A percentile compares a stretch with the other conserved stretches of the same genome.
Conservation (phyloP, 2,888 invertebrate species). For the Abrostola tripartita region DNA sequence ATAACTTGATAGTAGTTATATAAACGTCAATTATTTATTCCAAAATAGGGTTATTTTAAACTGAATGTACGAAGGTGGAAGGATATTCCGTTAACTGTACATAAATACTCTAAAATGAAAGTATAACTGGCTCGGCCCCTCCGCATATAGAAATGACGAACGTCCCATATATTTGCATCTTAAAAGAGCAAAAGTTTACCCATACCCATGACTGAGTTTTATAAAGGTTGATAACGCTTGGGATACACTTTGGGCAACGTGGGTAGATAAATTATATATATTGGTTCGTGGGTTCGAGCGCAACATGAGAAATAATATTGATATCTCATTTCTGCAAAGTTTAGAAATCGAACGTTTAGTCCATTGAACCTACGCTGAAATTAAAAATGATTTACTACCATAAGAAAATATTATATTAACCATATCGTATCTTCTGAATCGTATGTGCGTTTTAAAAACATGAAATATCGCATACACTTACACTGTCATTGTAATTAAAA, state of each 20-base stretch:
- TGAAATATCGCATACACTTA: background rate
- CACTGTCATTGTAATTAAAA: background rate
- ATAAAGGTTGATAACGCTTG: conserved; percentile 42
- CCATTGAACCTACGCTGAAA: too few species aligned
- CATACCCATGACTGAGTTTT: conserved; percentile 48
- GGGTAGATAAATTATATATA: background rate
- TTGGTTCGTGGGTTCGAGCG: too few species aligned
- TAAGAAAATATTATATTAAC: too few species aligned
- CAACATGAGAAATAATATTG: too few species aligned
- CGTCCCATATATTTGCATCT: conserved; percentile 56
- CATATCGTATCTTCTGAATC: too few species aligned
- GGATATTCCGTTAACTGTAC: conserved; percentile 6
- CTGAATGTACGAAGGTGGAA: background rate
- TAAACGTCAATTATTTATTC: background rate
- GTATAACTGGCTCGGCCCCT: conserved; percentile 24
- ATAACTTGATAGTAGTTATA: background rate
- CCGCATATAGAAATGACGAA: conserved; percentile 45
- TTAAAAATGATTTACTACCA: too few species aligned
- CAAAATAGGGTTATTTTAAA: background rate
- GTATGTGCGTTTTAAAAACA: too few species aligned
- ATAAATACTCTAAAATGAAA: conserved; percentile 18
- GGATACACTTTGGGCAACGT: conserved; percentile 13
- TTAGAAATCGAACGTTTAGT: too few species aligned
- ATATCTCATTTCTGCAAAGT: too few species aligned
- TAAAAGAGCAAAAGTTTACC: conserved; percentile 58